A percentile compares a stretch with the other conserved stretches of the same genome.
Evolutionary conservation across 2,888 invertebrate species (phyloP).

Genomic region (Chloroclystis v-ata): DNA sequence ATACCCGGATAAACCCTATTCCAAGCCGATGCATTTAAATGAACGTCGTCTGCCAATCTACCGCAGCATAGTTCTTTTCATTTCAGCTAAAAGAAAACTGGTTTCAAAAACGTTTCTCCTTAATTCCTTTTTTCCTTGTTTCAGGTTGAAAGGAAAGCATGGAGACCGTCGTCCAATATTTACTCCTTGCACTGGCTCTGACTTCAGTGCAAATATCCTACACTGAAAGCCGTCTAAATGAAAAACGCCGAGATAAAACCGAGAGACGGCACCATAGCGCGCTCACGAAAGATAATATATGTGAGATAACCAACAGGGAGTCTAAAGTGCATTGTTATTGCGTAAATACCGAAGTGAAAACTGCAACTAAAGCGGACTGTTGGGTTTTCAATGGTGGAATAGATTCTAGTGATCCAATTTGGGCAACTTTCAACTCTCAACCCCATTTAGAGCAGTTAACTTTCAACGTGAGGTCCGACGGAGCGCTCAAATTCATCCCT

Average conservation of each 20-base stretch:
- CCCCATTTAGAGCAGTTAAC: conserved; percentile 82
- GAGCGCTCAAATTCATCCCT: conserved; percentile 84
- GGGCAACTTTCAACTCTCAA: conserved; percentile 85
- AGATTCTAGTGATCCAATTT: conserved; percentile 82
- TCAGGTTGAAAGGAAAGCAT: conserved; percentile 59
- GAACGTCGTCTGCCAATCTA: not conserved
- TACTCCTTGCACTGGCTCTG: conserved; percentile 71
- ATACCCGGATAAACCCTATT: conserved; percentile 7
- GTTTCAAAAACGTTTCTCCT: conserved; percentile 21
- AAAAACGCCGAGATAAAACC: conserved; percentile 74
- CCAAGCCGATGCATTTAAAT: conserved; percentile 6
- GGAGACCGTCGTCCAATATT: conserved; percentile 72
- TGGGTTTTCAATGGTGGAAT: conserved; percentile 85
- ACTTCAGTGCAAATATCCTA: conserved; percentile 75
- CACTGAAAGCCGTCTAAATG: conserved; percentile 74
- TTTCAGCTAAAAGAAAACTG: not conserved
- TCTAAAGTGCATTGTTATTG: conserved; percentile 83
- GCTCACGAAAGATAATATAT: conserved; percentile 74
- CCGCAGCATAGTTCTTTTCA: conserved; percentile 4
- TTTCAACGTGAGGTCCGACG: conserved; percentile 83
- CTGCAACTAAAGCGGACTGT: conserved; percentile 85
- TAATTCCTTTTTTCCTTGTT: conserved; percentile 58
- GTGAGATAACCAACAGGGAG: conserved; percentile 75
- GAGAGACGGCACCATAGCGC: conserved; percentile 62
- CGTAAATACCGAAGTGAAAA: conserved; percentile 73